Base-by-base conservation (phyloP, 2,113 vertebrate genomes). In the Platysternon megacephalum region DNA sequence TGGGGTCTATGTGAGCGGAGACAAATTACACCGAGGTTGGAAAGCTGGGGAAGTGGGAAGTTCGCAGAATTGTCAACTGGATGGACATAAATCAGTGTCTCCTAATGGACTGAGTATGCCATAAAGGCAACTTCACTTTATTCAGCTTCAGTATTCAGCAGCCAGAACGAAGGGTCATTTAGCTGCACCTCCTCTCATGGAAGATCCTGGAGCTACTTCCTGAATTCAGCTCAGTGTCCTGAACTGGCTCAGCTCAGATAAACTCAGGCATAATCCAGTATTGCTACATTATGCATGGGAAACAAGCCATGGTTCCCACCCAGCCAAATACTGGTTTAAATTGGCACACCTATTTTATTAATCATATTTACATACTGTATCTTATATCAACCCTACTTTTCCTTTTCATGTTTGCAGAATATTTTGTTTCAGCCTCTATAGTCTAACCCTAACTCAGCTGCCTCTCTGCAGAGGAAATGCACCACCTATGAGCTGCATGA, bases 401-500 rank as follows among this genome's bases (percentile, higher is more conserved):
- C 35, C 79, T 83, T 82, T 65, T 84, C 44, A 94, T 83, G 91
- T 9, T 2, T 10, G 89, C 32, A 29, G 5, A 13, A 5, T 53
- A 84, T 53, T 53, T 44, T 91, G 55, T 39, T 55, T 28, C 56
- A 87, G 19, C 1, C 6, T 42, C 16, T 89, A 79, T 76, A 3
- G 46, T n/a, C 85, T 91, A 32, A 42, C 78, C 46, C 83, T 79
- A 44, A 85, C 17, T 56, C 2, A 0, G 12, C 88, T 8, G 5
- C 2, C 52, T 13, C 2, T 76, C 56, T 68, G 76, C 72, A 68
- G 3, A 58, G 46, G 46, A 93, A 83, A 84, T 72, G 17, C 53
- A 87, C 3, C n/a, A 89, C 29, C 11, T 68, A 35, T 0, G 0
- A 42, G 32, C 29, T 76, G 65, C 68, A 0, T 82, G 51, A 49